Evolutionary conservation across 2,113 vertebrate genomes (phyloP).

Genomic region (Mionectes macconnelli): DNA sequence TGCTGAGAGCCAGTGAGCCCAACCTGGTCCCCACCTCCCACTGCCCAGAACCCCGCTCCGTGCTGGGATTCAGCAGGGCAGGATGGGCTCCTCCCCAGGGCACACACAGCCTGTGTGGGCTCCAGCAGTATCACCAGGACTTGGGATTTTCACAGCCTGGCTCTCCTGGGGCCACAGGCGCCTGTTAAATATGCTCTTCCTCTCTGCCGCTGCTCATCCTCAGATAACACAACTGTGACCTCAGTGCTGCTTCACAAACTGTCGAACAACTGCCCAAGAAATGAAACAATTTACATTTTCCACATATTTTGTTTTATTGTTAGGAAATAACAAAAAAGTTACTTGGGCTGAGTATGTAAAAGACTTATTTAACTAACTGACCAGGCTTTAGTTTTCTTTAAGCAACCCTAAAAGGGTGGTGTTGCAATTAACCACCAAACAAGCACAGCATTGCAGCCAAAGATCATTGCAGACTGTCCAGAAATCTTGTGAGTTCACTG

Average conservation of each 20-base stretch:
- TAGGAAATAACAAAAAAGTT: background rate
- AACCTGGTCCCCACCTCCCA: background rate
- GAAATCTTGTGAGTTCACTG: background rate
- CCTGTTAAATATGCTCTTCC: background rate
- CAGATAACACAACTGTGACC: background rate
- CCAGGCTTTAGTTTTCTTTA: background rate
- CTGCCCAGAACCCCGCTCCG: fast-evolving
- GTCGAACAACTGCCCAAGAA: background rate
- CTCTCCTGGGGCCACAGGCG: background rate
- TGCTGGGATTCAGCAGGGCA: background rate
- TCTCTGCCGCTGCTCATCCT: background rate
- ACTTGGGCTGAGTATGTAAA: background rate
- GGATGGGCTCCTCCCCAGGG: background rate
- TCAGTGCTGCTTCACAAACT: background rate
- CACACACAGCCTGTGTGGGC: fast-evolving
- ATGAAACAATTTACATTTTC: background rate
- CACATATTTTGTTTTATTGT: background rate
- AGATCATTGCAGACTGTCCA: background rate
- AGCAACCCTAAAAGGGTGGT: background rate
- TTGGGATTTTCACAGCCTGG: background rate
- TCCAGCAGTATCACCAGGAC: background rate
- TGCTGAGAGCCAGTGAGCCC: background rate
- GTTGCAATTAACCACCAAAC: background rate
- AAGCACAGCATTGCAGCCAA: background rate
- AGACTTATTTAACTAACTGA: background rate